These are phyloP conservation scores for Anoplopoma fimbria DNA, from an alignment of 2,113 vertebrate species.

Conservation along the genomic window DNA sequence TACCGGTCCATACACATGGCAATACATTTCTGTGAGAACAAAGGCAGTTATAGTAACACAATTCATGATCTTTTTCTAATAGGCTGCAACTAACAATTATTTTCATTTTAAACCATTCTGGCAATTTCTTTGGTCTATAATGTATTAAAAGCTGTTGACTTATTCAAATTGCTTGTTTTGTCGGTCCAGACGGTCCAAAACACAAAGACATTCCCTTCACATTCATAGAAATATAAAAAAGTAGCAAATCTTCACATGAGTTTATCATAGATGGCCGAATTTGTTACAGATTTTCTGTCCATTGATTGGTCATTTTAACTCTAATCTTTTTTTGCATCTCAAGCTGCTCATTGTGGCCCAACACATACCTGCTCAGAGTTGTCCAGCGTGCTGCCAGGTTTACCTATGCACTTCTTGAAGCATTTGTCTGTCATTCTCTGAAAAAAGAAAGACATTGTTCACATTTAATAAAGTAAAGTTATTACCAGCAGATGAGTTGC, in stretches of 20 bases:
- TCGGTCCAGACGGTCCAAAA: background rate
- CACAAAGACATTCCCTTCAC: background rate
- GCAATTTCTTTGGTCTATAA: background rate
- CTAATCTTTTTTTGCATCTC: background rate
- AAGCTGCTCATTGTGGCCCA: background rate
- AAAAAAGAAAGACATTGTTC: constrained; percentile 21
- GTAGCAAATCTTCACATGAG: background rate
- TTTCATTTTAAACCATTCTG: too few species aligned
- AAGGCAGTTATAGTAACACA: background rate
- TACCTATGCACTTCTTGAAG: constrained; percentile 98
- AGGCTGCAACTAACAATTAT: background rate
- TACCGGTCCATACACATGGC: constrained; percentile 99
- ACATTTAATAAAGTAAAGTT: too few species aligned
- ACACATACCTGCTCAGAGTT: constrained; percentile 94
- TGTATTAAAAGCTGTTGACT: background rate
- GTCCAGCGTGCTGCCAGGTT: constrained; percentile 93
- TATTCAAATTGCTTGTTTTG: background rate
- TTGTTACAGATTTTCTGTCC: background rate
- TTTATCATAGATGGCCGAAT: background rate
- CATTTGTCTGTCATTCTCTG: constrained; percentile 99
- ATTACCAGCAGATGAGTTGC: background rate
- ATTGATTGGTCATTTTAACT: background rate
- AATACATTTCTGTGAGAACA: constrained; percentile 90
- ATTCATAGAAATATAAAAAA: background rate
- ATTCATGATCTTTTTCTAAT: background rate